These are phyloP conservation scores for Dromococcyx pavoninus DNA, from an alignment of 2,797 vertebrate species.

Conservation along the genomic window DNA sequence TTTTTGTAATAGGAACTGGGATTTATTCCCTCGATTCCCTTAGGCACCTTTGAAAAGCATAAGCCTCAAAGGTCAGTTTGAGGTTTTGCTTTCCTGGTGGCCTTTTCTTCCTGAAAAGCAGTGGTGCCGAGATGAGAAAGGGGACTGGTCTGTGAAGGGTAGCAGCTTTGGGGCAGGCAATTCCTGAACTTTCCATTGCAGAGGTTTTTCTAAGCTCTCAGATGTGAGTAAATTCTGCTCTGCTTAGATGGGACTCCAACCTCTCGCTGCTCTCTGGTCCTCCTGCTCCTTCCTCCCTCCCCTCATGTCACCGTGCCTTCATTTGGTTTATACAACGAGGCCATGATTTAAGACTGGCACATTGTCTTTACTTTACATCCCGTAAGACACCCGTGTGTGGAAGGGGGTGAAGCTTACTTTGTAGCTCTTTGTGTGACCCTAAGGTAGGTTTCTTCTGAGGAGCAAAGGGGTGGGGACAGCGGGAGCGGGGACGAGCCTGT, in stretches of 20 bases:
- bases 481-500: not conserved
- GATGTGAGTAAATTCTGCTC: not conserved
- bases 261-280: not conserved
- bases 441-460: not conserved
- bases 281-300: not conserved
- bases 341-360: not conserved
- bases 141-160: not conserved
- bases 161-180: not conserved
- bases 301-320: slow-evolving; percentile 66
- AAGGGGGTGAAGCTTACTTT: not conserved
- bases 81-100: not conserved
- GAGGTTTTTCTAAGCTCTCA: not conserved
- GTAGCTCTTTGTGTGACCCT: not conserved
- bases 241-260: not conserved
- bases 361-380: not conserved
- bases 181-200: not conserved
- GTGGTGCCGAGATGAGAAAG: not conserved
- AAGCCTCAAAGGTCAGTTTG: not conserved
- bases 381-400: not conserved
- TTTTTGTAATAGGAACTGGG: slow-evolving; percentile 36
- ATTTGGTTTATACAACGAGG: not conserved
- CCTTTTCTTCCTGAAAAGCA: not conserved
- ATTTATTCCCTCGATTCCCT: not conserved
- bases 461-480: not conserved
- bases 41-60: not conserved